Evolutionary conservation across 2,888 invertebrate genomes (phyloP).

Genomic region (Pachycephus smyrnensis): DNA sequence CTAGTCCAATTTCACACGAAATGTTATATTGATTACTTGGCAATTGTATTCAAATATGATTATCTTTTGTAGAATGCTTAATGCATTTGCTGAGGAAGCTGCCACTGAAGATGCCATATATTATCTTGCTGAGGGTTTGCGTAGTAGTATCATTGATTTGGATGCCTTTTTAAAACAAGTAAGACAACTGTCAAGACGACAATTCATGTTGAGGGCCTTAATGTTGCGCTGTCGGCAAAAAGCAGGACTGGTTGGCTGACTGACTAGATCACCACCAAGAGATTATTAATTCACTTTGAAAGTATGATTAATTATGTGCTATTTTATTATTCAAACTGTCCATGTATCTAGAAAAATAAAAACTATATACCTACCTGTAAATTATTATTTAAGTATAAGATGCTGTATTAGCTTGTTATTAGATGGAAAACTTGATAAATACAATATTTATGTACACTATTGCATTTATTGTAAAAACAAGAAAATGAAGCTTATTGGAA

Average conservation of each 20-base stretch:
- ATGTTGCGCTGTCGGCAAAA: conserved; percentile 98
- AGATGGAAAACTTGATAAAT: conserved; percentile 8
- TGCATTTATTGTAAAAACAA: conserved; percentile 19
- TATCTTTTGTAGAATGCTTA: conserved; percentile 77
- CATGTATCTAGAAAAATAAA: conserved; percentile 18
- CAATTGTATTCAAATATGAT: conserved; percentile 9
- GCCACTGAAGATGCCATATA: conserved; percentile 99
- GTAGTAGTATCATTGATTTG: conserved; percentile 92
- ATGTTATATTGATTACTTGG: not conserved
- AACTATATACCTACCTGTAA: conserved; percentile 12
- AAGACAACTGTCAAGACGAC: conserved; percentile 91
- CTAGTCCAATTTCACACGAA: not conserved
- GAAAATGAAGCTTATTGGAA: conserved; percentile 14
- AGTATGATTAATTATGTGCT: conserved; percentile 28
- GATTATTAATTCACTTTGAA: conserved; percentile 16
- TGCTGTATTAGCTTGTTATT: not conserved
- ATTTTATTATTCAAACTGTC: conserved; percentile 35
- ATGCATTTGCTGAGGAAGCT: conserved; percentile 97
- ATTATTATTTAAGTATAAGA: conserved; percentile 3
- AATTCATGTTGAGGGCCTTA: conserved; percentile 94
- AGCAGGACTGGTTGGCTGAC: conserved; percentile 84
- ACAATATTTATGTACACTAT: conserved; percentile 12
- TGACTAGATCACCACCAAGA: not conserved
- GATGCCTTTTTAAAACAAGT: conserved; percentile 98
- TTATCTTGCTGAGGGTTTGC: conserved; percentile 94